These are phyloP conservation scores for Dyspetes luteomarginatus DNA, from an alignment of 2,888 invertebrate species.

Conservation along the genomic window DNA sequence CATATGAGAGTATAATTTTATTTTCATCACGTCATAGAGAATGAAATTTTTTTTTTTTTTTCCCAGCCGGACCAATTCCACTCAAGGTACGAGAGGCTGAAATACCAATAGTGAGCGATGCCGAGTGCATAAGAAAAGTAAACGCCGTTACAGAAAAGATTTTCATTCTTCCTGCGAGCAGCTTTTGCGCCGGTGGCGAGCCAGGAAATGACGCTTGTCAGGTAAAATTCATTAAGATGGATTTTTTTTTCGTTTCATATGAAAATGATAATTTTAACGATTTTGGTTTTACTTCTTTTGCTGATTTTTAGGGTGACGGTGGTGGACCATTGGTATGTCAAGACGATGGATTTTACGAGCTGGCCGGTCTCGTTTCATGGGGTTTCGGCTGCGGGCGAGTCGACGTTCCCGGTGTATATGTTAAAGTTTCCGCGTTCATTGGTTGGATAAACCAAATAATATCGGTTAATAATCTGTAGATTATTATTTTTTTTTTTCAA, in stretches of 20 bases:
- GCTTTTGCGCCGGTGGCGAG: constrained; percentile 97
- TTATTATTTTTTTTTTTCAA: neutral
- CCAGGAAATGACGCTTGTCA: constrained; percentile 97
- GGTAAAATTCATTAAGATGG: constrained; percentile 83
- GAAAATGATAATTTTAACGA: constrained; percentile 47
- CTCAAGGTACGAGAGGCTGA: constrained; percentile 95
- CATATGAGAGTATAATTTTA: neutral
- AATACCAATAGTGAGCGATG: constrained; percentile 96
- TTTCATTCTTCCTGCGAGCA: constrained; percentile 95
- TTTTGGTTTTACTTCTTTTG: neutral
- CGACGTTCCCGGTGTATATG: constrained; percentile 98
- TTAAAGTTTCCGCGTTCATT: constrained; percentile 97
- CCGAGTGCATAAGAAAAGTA: constrained; percentile 95
- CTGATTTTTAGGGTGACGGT: constrained; percentile 95
- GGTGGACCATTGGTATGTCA: constrained; percentile 97
- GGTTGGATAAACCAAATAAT: constrained; percentile 99
- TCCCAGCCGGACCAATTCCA: constrained; percentile 94
- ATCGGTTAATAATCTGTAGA: constrained; percentile 94
- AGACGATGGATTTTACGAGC: constrained; percentile 95
- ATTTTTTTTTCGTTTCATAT: constrained; percentile 24
- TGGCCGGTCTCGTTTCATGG: constrained; percentile 97
- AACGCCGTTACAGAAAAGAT: constrained; percentile 98
- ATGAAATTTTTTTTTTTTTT: constrained; percentile 20
- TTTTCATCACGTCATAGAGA: neutral
- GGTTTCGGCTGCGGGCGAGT: constrained; percentile 96